Evolutionary conservation across 2,113 vertebrate species (phyloP), one percentile per base, ranked within the genome.

Genomic region (Ascaphus truei): DNA sequence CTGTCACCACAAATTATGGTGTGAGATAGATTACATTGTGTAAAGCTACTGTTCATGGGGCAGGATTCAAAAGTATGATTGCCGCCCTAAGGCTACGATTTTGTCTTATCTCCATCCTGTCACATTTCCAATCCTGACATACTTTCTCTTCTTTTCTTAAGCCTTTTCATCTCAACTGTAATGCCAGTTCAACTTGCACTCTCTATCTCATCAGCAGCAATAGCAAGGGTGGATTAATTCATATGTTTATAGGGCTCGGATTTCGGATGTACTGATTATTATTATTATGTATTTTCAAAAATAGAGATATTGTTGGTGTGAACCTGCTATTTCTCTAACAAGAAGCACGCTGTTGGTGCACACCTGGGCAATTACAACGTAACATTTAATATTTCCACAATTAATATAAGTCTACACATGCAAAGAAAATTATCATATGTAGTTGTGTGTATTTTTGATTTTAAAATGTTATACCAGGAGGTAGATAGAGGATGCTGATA

Each of bases 101-200:
- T 60, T 43, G 16, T 37, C 43, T 60, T 43, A 60, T 60, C 57
- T 60, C 57, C 6, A 25, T 60, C 37, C 37, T 60, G 57, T 60
- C 57, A 60, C 57, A 60, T 60, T 60, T 60, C 37, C n/a, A n/a
- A n/a, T n/a, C n/a, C 57, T 60, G 57, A 37, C 57, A 60, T 34
- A 43, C 57, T 60, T 60, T 41, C 25, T 36, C 7, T 23, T 60
- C 22, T 60, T 60, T 41, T 43, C 36, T 29, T 60, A 60, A 60
- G 57, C 57, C 57, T 60, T 60, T 60, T 60, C 37, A 60, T 60
- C 57, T 25, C 37, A 36, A 41, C 57, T 43, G 37, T 60, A 60
- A 60, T 43, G 37, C 37, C 57, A 60, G 25, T 60, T 41, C 57
- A 60, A 60, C 57, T 41, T 23, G 41, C 25, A 60, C 57, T 60